Evolutionary conservation across 2,797 vertebrate genomes (phyloP).

Genomic region (Acipenser transmontanus): DNA sequence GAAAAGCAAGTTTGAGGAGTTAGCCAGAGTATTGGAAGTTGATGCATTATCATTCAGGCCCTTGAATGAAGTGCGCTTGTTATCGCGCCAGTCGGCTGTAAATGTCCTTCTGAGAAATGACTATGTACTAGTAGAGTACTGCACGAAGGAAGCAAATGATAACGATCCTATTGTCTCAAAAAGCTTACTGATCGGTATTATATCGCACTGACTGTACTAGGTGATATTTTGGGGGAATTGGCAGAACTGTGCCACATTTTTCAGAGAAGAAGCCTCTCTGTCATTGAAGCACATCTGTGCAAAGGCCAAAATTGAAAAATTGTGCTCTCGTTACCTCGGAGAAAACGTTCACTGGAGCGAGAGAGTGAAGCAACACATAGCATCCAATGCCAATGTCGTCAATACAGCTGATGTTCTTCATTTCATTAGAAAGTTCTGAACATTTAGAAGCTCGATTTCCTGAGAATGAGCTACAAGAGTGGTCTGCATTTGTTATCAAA

Average conservation of each 20-base stretch:
- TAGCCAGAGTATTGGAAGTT: too few relatives aligned
- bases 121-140: too few relatives aligned
- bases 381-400: neutral
- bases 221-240: neutral
- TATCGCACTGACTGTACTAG: neutral
- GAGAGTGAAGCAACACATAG: neutral
- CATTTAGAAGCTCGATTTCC: neutral
- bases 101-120: too few relatives aligned
- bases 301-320: neutral
- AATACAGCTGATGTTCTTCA: too few relatives aligned
- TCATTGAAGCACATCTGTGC: neutral
- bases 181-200: neutral
- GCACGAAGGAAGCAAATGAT: neutral
- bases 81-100: too few relatives aligned
- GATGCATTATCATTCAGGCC: neutral
- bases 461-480: neutral
- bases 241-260: neutral
- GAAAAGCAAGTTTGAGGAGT: too few relatives aligned
- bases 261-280: neutral
- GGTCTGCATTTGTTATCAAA: neutral
- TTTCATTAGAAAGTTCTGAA: neutral
- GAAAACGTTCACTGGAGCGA: neutral
- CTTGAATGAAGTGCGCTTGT: too few relatives aligned
- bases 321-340: neutral
- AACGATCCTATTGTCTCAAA: conserved; percentile 1